Evolutionary conservation across 2,888 invertebrate species (phyloP), one percentile per base, ranked within the genome.

Genomic region (Amphimallon solstitiale): DNA sequence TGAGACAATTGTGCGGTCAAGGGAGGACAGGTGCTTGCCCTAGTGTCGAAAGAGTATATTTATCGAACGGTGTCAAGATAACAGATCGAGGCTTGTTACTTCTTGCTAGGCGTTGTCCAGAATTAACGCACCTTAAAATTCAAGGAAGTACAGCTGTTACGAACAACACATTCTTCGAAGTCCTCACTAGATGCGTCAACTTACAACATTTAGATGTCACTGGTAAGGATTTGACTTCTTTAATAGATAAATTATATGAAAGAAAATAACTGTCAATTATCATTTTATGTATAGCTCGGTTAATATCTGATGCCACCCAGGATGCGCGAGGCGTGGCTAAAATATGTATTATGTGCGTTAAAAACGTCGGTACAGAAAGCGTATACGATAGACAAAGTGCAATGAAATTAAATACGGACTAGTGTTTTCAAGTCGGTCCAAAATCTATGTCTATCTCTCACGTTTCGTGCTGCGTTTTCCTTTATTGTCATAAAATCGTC

Each of bases 181-280:
- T 94, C 6, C 87, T 92, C 62, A 90, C 92, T 2, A 89, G 91
- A 77, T 92, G 94, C 79, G 87, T 88, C 69, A 92, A 92, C 80
- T 83, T 95, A 65, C 91, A 93, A 82, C 93, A 94, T 81, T 86
- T 95, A 52, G 94, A 95, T 82, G 87, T 94, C 17, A 92, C 94
- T 70, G 94, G 93, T 93, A 79, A 83, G 82, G 46, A 35, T 29
- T 17, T 35, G 35, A 15, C 23, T 10, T 21, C 46, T 29, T 29
- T 5, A 29, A 29, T 29, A 2, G 1, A 2, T 9, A 3, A 23
- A 12, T 23, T 48, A 48, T 3, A 5, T 29, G 29, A 29, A n/a
- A n/a, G n/a, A n/a, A n/a, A n/a, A n/a, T n/a, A n/a, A n/a, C n/a
- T n/a, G n/a, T n/a, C n/a, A n/a, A n/a, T n/a, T n/a, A n/a, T n/a